Conservation (phyloP, 2,888 invertebrate genomes). For the Drosophila kokeensis region DNA sequence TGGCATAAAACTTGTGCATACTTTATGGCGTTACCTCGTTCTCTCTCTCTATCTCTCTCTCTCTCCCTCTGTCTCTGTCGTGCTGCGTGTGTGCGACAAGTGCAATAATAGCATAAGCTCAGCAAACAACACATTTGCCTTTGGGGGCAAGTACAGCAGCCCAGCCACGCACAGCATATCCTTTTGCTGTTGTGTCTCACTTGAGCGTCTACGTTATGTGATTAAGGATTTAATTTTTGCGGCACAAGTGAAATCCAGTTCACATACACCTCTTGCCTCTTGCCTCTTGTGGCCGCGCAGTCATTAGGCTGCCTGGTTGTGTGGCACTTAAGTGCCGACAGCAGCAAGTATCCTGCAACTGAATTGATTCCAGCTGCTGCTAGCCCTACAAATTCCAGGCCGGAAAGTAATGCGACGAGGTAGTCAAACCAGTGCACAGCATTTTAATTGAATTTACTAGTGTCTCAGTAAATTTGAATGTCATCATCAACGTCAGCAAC, state of each 20-base stretch:
- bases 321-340: conserved; percentile 50
- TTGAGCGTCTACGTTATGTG: conserved; percentile 72
- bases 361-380: conserved; percentile 51
- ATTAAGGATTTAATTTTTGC: conserved; percentile 77
- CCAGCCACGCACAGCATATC: conserved; percentile 9
- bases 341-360: conserved; percentile 15
- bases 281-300: conserved; percentile 27
- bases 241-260: conserved; percentile 35
- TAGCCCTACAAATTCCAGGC: conserved; percentile 32
- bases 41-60: conserved; percentile 1
- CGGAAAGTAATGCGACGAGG: conserved; percentile 40
- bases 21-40: conserved; percentile 57
- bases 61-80: neutral
- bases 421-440: conserved; percentile 50
- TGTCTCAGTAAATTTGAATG: conserved; percentile 73
- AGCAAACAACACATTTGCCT: conserved; percentile 55
- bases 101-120: conserved; percentile 78
- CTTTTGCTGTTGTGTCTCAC: conserved; percentile 33
- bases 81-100: conserved; percentile 54
- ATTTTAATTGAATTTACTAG: conserved; percentile 78
- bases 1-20: conserved; percentile 78
- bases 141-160: conserved; percentile 33
- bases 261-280: neutral
- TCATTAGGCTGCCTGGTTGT: conserved; percentile 49
- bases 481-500: conserved; percentile 55